Conservation (phyloP, 2,797 vertebrate genomes). For the Gambelia wislizenii region DNA sequence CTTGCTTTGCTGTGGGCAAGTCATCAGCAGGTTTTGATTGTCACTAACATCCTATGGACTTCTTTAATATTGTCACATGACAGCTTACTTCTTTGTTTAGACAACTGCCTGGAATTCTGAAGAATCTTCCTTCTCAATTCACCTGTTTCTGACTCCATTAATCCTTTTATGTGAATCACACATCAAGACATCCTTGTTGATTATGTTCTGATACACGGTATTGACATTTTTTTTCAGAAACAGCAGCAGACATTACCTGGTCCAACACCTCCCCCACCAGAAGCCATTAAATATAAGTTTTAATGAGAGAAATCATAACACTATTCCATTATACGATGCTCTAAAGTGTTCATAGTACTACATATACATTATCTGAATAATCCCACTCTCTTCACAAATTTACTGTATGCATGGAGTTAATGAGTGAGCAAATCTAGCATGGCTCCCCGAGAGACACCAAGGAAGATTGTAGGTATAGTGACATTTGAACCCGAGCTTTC, state of each 20-base stretch:
- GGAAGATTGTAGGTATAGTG: background rate
- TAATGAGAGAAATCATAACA: slow-evolving; percentile 26
- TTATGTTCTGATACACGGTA: slow-evolving; percentile 9
- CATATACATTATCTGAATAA: no score
- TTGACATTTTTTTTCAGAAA: slow-evolving; percentile 27
- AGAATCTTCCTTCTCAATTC: background rate
- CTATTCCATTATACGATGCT: background rate
- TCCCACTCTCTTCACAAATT: background rate
- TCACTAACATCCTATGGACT: background rate
- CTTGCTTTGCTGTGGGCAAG: slow-evolving; percentile 47
- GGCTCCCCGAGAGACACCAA: no score
- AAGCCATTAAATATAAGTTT: background rate
- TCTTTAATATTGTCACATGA: slow-evolving; percentile 18
- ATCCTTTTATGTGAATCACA: background rate
- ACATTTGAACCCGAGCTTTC: background rate
- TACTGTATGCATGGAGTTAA: background rate
- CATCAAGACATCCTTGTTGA: background rate
- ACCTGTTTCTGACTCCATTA: background rate
- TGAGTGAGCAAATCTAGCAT: background rate
- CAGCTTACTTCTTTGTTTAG: background rate
- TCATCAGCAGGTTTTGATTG: background rate
- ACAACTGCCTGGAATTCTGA: background rate
- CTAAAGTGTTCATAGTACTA: background rate
- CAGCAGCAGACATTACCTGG: background rate
- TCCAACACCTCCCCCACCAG: background rate